Conservation (phyloP, 2,888 invertebrate genomes). For the Eupithecia centaureata region DNA sequence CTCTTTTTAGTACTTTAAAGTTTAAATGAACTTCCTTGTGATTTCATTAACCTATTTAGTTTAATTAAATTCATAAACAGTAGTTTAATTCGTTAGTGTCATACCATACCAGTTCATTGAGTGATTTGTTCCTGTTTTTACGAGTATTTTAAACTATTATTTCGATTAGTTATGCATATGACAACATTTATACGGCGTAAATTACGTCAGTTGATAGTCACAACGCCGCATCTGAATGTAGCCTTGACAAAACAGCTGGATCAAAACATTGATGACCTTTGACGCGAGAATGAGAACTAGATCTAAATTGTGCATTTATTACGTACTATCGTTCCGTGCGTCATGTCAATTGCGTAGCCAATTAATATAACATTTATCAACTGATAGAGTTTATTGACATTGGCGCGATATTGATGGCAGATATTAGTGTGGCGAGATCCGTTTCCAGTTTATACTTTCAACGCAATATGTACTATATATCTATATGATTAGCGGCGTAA, state of each 20-base stretch:
- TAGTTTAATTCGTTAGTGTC: background rate
- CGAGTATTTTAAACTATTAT: background rate
- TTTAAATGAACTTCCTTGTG: background rate
- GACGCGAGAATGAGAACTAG: background rate
- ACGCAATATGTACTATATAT: background rate
- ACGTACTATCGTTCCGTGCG: background rate
- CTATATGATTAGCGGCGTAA: background rate
- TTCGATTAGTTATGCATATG: background rate
- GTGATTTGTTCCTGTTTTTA: background rate
- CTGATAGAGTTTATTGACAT: background rate
- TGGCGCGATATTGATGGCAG: background rate
- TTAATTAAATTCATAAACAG: background rate
- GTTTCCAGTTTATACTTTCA: background rate
- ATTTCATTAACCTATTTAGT: background rate
- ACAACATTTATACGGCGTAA: slow-evolving; percentile 20
- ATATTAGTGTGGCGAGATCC: background rate
- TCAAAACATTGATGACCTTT: background rate
- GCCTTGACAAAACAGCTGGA: slow-evolving; percentile 17
- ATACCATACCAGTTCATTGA: background rate
- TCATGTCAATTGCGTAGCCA: background rate
- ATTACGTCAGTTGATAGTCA: slow-evolving; percentile 25
- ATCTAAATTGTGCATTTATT: slow-evolving; percentile 4
- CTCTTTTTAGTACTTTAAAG: background rate
- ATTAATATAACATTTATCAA: background rate
- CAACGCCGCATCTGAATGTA: slow-evolving; percentile 3